A percentile compares a stretch with the other conserved stretches of the same genome.
phyloP scores from a whole-genome alignment of 2,888 invertebrate species.

The Scaptomyza polygonia region DNA sequence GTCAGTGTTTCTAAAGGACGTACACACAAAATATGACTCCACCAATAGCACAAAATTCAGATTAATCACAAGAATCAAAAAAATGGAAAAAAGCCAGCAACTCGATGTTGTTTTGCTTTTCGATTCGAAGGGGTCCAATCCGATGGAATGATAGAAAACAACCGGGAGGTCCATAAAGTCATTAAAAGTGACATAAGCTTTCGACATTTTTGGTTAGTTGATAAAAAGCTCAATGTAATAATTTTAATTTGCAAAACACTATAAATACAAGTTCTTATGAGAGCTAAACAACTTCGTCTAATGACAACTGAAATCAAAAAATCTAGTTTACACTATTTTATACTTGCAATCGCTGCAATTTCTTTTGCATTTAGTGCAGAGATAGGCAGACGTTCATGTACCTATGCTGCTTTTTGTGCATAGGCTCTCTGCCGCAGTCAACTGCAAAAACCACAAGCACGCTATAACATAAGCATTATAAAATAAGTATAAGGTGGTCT shows the following conservation, averaged over 20 bases:
- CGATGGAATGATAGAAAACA: constrained; percentile 36
- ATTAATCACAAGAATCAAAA: constrained; percentile 19
- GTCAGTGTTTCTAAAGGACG: constrained; percentile 20
- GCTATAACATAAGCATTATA: no score
- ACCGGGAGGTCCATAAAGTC: constrained; percentile 45
- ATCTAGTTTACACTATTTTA: constrained; percentile 6
- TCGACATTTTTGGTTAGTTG: constrained; percentile 5
- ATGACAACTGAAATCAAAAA: constrained; percentile 36
- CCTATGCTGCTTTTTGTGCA: no score
- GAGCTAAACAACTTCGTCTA: constrained; percentile 10
- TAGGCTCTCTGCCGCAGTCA: no score
- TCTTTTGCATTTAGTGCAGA: constrained; percentile 1
- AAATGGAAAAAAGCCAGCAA: constrained; percentile 14
- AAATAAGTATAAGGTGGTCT: no score
- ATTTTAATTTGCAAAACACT: neutral
- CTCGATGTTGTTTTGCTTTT: neutral
- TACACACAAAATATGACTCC: constrained; percentile 18
- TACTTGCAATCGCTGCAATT: neutral
- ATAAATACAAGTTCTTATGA: neutral
- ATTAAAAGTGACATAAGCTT: constrained; percentile 6
- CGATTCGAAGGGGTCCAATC: constrained; percentile 44
- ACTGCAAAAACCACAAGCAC: no score
- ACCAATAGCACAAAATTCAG: constrained; percentile 23
- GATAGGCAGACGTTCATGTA: no score
- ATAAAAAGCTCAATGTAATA: no score